Evolutionary conservation across 2,797 vertebrate species (phyloP).

Genomic region (Lates japonicus): DNA sequence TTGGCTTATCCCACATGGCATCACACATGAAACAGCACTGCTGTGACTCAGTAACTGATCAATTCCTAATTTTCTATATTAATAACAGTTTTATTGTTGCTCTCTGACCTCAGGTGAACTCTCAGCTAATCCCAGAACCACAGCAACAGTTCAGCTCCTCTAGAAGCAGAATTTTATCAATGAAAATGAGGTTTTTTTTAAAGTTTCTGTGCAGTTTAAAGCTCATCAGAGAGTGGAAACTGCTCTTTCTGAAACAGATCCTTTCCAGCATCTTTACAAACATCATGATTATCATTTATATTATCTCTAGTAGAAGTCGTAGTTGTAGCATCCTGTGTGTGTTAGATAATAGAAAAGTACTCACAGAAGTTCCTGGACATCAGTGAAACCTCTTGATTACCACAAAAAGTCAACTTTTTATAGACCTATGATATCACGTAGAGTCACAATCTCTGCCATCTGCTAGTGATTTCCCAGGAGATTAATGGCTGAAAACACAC

Average conservation of each 20-base stretch:
- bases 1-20: no score
- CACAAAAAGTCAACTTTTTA: not conserved
- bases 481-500: slow-evolving; percentile 9
- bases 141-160: no score
- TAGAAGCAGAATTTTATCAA: no score
- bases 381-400: not conserved
- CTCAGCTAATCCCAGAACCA: no score
- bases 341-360: slow-evolving; percentile 1
- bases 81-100: not conserved
- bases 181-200: no score
- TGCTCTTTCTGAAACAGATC: not conserved
- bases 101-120: not conserved
- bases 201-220: no score
- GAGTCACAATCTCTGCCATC: not conserved
- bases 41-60: no score
- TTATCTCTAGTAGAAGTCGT: no score
- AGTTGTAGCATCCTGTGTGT: not conserved
- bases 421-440: not conserved
- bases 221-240: no score
- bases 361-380: slow-evolving; percentile 30
- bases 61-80: no score
- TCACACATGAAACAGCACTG: no score
- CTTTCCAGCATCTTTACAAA: no score
- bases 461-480: slow-evolving; percentile 1
- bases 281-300: not conserved